Evolutionary conservation across 37 sponge, comb jelly and placozoan genomes (phyloP).

Genomic region (Bolinopsis microptera): DNA sequence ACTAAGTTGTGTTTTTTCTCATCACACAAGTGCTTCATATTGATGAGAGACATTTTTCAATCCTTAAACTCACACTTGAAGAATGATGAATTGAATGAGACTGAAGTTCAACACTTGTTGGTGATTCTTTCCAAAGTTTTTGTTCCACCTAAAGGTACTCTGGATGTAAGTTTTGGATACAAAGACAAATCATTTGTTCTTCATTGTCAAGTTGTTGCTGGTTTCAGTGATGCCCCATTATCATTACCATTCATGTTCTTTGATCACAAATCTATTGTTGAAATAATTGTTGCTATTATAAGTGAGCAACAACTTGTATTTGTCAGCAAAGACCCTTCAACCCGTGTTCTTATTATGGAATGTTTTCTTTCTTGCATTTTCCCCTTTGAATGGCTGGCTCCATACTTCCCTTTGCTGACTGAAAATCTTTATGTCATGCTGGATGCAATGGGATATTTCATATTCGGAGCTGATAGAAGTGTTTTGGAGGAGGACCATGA

Average conservation of each 20-base stretch:
- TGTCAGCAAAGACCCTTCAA: neutral
- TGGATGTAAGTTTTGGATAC: neutral
- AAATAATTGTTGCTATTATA: conserved; percentile 5
- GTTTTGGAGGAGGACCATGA: neutral
- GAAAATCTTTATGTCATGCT: conserved; percentile 3
- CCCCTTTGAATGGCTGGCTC: conserved; percentile 17
- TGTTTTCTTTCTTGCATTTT: neutral
- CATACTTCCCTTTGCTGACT: neutral
- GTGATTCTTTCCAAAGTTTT: neutral
- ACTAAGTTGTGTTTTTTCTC: conserved; percentile 20
- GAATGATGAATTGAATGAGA: neutral
- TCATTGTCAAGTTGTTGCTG: neutral
- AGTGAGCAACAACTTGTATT: conserved; percentile 30
- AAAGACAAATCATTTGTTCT: neutral
- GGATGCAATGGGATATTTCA: conserved; percentile 14
- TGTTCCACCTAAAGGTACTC: neutral
- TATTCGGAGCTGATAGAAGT: conserved; percentile 34
- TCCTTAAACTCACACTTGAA: neutral
- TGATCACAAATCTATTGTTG: neutral
- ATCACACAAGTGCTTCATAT: neutral
- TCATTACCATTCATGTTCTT: conserved; percentile 12
- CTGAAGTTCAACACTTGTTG: conserved; percentile 11
- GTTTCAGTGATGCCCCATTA: conserved; percentile 24
- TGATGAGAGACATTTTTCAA: conserved; percentile 35
- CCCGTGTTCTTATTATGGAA: conserved; percentile 19